A percentile compares a stretch with the other conserved stretches of the same genome.
Evolutionary conservation across 2,888 invertebrate species (phyloP).

Genomic region (Amphipoea oculea): DNA sequence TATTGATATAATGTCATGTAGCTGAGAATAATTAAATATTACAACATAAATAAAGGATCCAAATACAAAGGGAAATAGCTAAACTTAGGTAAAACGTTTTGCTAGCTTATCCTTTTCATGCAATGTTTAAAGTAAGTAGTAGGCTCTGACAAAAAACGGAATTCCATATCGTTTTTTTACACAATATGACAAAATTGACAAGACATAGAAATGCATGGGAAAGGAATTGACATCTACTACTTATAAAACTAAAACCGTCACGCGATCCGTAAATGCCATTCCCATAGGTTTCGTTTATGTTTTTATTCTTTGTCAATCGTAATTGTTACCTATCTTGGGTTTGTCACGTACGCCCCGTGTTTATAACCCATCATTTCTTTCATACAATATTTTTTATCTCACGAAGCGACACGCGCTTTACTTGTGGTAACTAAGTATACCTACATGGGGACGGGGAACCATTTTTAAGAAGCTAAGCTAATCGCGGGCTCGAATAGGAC

Average conservation of each 20-base stretch:
- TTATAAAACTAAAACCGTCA: slow-evolving; percentile 4
- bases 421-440: background rate
- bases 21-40: background rate
- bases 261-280: slow-evolving; percentile 33
- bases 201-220: slow-evolving; percentile 26
- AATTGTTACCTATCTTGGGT: slow-evolving; percentile 11
- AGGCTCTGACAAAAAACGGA: background rate
- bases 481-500: background rate
- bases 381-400: background rate
- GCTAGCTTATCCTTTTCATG: background rate
- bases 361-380: background rate
- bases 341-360: background rate
- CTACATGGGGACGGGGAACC: background rate
- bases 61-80: background rate
- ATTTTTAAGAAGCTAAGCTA: background rate
- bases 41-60: background rate
- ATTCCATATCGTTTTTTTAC: background rate
- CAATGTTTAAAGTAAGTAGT: background rate
- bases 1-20: no score
- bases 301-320: slow-evolving; percentile 10
- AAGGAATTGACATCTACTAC: slow-evolving; percentile 3
- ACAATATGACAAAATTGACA: slow-evolving; percentile 2
- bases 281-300: slow-evolving; percentile 30
- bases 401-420: background rate
- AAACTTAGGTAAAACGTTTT: no score